Percentiles rank a stretch among this genome's conserved stretches.
phyloP scores from a whole-genome alignment of 2,888 invertebrate genomes.

The Atrina japonica region DNA sequence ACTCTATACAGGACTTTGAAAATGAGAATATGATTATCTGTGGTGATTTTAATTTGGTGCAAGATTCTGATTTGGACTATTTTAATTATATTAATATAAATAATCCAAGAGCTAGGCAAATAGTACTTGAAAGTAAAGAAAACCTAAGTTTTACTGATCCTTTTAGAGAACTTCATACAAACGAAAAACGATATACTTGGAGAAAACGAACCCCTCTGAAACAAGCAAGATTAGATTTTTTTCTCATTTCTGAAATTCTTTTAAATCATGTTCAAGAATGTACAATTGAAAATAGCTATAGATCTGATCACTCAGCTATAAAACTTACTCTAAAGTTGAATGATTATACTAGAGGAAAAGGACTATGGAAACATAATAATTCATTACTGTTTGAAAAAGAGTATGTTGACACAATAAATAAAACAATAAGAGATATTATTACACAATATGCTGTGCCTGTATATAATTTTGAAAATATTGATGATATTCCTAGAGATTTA shows the following conservation, averaged over 20 bases:
- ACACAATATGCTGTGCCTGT: background rate
- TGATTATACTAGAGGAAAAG: constrained; percentile 6
- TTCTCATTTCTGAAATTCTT: background rate
- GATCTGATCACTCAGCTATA: constrained; percentile 8
- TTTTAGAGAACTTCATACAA: background rate
- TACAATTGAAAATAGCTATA: constrained; percentile 3
- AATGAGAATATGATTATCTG: constrained; percentile 1
- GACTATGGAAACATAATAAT: constrained; percentile 21
- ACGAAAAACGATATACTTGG: background rate
- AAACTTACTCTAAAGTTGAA: constrained; percentile 1
- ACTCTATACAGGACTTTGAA: constrained; percentile 1
- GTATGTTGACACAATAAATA: background rate
- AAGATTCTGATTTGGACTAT: constrained; percentile 3
- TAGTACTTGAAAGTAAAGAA: background rate
- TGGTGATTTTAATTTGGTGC: constrained; percentile 21
- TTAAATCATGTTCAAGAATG: background rate
- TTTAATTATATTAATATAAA: constrained; percentile 9
- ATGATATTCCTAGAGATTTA: background rate
- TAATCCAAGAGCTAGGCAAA: constrained; percentile 9
- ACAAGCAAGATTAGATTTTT: background rate
- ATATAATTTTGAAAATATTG: background rate
- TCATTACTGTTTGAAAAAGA: background rate
- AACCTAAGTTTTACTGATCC: background rate
- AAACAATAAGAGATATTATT: background rate
- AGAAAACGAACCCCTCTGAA: background rate